Conservation (phyloP, 1,140 invertebrate species). For the Antheraea mylitta region DNA sequence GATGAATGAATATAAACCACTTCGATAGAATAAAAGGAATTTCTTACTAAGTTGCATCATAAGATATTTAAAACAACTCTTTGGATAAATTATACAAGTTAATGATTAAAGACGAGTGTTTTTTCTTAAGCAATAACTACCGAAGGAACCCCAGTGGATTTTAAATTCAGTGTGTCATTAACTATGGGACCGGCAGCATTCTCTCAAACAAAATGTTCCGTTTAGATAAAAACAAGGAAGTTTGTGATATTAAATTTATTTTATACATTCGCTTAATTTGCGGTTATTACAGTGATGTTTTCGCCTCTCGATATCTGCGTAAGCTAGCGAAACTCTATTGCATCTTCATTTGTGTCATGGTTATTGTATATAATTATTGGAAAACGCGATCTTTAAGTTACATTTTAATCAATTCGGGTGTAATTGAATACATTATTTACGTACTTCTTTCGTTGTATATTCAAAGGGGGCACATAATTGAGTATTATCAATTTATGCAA, state of each 20-base stretch:
- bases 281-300: not conserved
- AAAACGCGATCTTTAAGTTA: not conserved
- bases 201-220: not conserved
- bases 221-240: not conserved
- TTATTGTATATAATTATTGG: not conserved
- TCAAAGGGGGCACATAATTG: not conserved
- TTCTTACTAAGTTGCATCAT: no score
- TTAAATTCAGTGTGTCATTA: not conserved
- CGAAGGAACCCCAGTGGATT: not conserved
- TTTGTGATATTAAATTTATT: not conserved
- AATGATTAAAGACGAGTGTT: no score
- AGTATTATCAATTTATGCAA: not conserved
- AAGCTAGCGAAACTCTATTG: not conserved
- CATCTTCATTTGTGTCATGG: not conserved
- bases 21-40: no score
- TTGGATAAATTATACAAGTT: no score
- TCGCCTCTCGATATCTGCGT: not conserved
- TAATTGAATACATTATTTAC: not conserved
- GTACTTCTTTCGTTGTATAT: not conserved
- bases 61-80: no score
- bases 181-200: not conserved
- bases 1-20: no score
- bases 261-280: not conserved
- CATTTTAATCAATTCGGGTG: not conserved
- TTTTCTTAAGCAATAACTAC: not conserved